Evolutionary conservation across 2,888 invertebrate species (phyloP), one percentile per base, ranked within the genome.

Genomic region (Melanargia galathea): DNA sequence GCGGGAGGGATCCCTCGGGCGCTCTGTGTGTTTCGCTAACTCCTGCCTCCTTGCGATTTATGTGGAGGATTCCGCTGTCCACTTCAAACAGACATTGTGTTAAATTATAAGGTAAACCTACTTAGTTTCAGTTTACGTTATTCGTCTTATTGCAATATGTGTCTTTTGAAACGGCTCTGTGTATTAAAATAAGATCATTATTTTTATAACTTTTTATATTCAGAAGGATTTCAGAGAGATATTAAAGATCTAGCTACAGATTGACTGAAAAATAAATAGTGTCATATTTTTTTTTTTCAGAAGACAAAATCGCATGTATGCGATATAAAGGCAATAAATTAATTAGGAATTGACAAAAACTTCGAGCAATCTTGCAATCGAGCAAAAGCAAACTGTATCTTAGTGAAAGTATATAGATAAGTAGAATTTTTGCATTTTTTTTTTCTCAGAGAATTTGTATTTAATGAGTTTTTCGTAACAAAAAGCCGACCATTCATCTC

Each of bases 71-170:
- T 79, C 75, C 64, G 73, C 72, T 77, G 82, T 78, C 79, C 79
- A 78, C 79, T 85, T 82, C 79, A 81, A 83, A 81, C 79, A 84
- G 83, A 84, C 82, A 83, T 72, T 73, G 70, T 73, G 72, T 74
- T 77, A 78, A 75, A 76, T 72, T 78, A 72, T 74, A 63, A 57
- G 51, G 52, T 43, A 46, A 46, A 52, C 57, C 26, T 59, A 52
- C 57, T 22, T 59, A 49, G 55, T 49, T 43, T 43, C 51, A 58
- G n/a, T 46, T 48, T 26, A 56, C n/a, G 1, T 43, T 38, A 54
- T 54, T 30, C 16, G 22, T 40, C 40, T 40, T 54, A 22, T 38
- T 38, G 20, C 11, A 18, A 43, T 43, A 43, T 35, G 2, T 13
- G 13, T 35, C 5, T 26, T 26, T 26, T 3, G 5, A 26, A 26